Conservation (phyloP, 2,888 invertebrate species). For the Tigriopus californicus region DNA sequence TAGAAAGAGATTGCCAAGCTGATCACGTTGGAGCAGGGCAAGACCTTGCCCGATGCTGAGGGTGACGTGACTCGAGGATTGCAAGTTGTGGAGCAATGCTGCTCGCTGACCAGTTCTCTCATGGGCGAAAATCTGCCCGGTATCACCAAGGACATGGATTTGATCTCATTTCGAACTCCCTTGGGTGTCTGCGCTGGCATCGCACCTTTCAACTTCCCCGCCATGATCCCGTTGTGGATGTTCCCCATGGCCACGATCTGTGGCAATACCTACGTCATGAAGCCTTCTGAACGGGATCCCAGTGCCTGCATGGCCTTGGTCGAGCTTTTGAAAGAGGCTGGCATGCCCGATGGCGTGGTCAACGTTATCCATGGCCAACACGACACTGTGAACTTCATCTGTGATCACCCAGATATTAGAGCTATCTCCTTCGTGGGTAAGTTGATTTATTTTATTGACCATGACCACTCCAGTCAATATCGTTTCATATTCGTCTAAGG, state of each 20-base stretch:
- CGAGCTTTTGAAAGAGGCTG: slow-evolving; percentile 78
- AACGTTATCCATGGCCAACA: slow-evolving; percentile 91
- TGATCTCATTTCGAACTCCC: slow-evolving; percentile 72
- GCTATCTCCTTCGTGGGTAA: slow-evolving; percentile 15
- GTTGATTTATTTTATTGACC: background rate
- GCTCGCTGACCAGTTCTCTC: slow-evolving; percentile 74
- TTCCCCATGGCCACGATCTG: slow-evolving; percentile 40
- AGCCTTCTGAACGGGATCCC: slow-evolving; percentile 92
- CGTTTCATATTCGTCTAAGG: background rate
- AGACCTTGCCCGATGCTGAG: slow-evolving; percentile 88
- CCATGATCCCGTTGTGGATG: slow-evolving; percentile 95
- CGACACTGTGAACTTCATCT: slow-evolving; percentile 88
- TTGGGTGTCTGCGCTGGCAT: slow-evolving; percentile 86
- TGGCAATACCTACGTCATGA: slow-evolving; percentile 85
- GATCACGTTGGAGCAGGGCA: slow-evolving; percentile 90
- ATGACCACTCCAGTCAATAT: background rate
- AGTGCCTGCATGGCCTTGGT: slow-evolving; percentile 88
- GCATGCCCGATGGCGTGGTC: slow-evolving; percentile 85
- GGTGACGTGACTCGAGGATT: slow-evolving; percentile 93
- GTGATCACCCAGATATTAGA: slow-evolving; percentile 78
- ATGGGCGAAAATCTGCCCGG: slow-evolving; percentile 74
- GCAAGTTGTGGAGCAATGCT: slow-evolving; percentile 94
- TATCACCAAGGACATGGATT: slow-evolving; percentile 92
- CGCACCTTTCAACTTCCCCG: slow-evolving; percentile 97
- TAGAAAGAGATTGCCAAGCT: slow-evolving; percentile 65